phyloP scores from a whole-genome alignment of 2,797 vertebrate genomes.

The Pterois miles region DNA sequence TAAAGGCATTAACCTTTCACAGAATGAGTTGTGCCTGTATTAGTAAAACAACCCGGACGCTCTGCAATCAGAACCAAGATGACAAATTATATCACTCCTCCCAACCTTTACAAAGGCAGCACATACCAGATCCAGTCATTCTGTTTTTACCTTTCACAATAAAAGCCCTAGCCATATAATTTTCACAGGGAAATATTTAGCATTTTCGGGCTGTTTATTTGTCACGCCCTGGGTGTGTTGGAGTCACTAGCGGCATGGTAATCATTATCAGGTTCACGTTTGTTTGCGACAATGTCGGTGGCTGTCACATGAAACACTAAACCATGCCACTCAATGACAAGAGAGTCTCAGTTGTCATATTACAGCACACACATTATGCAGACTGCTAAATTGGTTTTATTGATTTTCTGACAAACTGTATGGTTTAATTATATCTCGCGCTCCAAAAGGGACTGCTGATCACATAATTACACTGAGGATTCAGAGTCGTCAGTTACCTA shows the following conservation, averaged over 20 bases:
- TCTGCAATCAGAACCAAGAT: no score
- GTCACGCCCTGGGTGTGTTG: fast-evolving
- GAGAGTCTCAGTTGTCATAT: constrained; percentile 42
- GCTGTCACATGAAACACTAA: constrained; percentile 14
- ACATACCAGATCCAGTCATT: no score
- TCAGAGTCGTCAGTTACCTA: not conserved
- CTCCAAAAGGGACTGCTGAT: constrained; percentile 43
- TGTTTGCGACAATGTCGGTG: not conserved
- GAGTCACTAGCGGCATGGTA: not conserved
- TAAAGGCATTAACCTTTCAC: no score
- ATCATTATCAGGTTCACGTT: not conserved
- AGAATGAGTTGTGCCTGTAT: not conserved
- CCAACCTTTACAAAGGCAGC: no score
- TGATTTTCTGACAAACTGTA: constrained; percentile 63
- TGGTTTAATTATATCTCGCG: constrained; percentile 52
- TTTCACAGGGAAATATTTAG: not conserved
- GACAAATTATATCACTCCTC: no score
- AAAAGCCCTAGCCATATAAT: no score
- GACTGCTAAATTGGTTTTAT: constrained; percentile 57
- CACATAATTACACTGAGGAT: constrained; percentile 36
- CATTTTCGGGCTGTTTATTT: not conserved
- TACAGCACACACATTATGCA: constrained; percentile 31
- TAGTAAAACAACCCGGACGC: no score
- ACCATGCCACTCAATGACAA: constrained; percentile 25
- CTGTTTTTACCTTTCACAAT: no score